Conservation (phyloP, 2,888 invertebrate genomes). For the Gymnosoma rotundatum region DNA sequence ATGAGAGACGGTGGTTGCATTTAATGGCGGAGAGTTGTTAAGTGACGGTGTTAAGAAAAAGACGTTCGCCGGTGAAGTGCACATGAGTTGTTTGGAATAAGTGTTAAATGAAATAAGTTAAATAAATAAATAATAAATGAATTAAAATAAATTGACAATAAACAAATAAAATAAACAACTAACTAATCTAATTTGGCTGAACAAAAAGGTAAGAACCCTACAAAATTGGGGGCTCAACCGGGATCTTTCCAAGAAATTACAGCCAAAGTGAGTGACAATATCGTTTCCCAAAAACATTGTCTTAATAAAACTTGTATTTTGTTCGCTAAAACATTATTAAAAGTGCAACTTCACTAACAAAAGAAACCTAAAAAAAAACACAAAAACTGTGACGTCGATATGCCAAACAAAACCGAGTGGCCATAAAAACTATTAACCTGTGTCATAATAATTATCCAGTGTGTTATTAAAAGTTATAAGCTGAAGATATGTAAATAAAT, state of each 20-base stretch:
- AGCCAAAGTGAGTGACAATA: not conserved
- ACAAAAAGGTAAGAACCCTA: constrained; percentile 16
- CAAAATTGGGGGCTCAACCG: constrained; percentile 18
- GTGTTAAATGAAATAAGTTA: too few species aligned
- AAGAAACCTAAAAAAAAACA: too few species aligned
- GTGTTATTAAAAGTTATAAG: too few species aligned
- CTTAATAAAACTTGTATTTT: constrained; percentile 1
- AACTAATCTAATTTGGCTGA: not conserved
- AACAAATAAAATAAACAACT: not conserved
- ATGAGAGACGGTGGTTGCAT: not conserved
- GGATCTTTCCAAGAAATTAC: not conserved
- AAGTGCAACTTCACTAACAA: constrained; percentile 45
- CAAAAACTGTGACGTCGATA: too few species aligned
- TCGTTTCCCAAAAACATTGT: not conserved
- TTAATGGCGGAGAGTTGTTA: not conserved
- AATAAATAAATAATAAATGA: not conserved
- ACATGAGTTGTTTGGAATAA: not conserved
- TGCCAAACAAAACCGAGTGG: too few species aligned
- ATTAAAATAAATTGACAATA: not conserved
- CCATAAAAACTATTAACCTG: too few species aligned
- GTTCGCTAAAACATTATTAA: constrained; percentile 77
- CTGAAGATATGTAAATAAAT: not conserved
- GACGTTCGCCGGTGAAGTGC: not conserved
- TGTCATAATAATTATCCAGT: too few species aligned
- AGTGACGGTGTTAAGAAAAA: not conserved